Evolutionary conservation across 2,113 vertebrate genomes (phyloP).

Genomic region (Calidris pugnax): DNA sequence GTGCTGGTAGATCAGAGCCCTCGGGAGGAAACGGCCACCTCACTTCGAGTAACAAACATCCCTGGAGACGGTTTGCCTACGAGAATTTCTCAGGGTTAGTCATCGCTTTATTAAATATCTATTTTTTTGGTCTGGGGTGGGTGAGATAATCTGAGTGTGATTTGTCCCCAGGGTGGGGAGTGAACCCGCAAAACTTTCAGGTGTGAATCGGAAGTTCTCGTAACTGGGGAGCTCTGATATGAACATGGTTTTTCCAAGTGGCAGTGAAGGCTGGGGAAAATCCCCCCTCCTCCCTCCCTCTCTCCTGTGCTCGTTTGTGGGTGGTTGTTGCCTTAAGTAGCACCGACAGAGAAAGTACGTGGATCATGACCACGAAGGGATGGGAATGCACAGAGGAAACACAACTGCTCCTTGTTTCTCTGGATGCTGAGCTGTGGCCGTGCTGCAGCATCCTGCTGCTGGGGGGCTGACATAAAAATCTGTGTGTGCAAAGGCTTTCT

Average conservation of each 20-base stretch:
- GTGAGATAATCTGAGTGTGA: background rate
- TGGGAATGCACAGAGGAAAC: background rate
- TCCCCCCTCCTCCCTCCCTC: background rate
- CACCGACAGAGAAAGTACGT: background rate
- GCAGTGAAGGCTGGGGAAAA: background rate
- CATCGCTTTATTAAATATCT: background rate
- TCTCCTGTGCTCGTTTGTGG: background rate
- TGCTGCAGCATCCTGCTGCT: background rate
- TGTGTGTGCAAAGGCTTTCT: background rate
- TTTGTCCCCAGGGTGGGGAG: background rate
- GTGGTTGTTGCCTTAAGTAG: background rate
- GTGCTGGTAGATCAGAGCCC: background rate
- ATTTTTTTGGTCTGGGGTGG: background rate
- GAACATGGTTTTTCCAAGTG: background rate
- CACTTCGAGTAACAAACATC: background rate
- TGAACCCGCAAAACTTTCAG: background rate
- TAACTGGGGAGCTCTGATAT: background rate
- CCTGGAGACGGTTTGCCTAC: background rate
- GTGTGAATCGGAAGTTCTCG: background rate
- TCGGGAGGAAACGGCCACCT: background rate
- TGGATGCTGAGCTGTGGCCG: background rate
- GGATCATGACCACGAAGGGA: background rate
- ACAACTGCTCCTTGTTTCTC: background rate
- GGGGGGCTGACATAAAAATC: background rate
- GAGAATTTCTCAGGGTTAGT: background rate